Conservation (phyloP, 2,888 invertebrate species). For the Micropterix aruncella region DNA sequence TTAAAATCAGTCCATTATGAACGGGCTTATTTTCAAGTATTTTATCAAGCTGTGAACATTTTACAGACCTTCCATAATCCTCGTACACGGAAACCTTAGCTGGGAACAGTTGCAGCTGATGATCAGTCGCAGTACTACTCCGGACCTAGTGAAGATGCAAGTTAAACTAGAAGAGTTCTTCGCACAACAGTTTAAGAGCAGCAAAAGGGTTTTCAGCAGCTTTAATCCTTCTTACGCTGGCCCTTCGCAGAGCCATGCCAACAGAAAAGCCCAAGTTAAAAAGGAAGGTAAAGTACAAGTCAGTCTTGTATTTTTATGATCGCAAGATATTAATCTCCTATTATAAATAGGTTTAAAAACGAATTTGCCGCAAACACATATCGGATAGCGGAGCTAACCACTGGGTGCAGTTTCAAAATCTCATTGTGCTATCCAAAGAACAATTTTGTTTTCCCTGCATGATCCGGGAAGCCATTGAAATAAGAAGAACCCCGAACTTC, state of each 20-base stretch:
- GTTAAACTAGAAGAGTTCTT: conserved; percentile 96
- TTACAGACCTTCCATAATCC: conserved; percentile 69
- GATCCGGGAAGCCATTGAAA: no score
- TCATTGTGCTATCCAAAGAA: no score
- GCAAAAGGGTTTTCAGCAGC: conserved; percentile 79
- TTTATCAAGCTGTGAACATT: no score
- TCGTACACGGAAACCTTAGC: conserved; percentile 80
- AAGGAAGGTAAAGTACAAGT: conserved; percentile 10
- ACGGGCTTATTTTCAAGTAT: no score
- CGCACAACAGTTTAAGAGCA: conserved; percentile 92
- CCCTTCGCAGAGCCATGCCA: conserved; percentile 12
- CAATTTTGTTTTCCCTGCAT: no score
- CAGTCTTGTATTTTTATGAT: conserved; percentile 4
- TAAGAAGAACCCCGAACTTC: no score
- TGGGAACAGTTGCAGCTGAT: conserved; percentile 96
- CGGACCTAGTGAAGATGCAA: conserved; percentile 93
- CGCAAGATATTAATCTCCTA: background rate
- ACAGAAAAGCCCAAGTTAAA: conserved; percentile 12
- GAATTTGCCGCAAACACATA: no score
- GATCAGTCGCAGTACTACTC: conserved; percentile 93
- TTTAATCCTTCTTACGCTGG: conserved; percentile 27
- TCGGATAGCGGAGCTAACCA: no score
- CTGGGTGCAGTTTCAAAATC: no score
- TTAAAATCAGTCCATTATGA: no score
- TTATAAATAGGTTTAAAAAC: no score